Base-by-base conservation (phyloP, 2,888 invertebrate genomes). In the Dexiosoma caninum region DNA sequence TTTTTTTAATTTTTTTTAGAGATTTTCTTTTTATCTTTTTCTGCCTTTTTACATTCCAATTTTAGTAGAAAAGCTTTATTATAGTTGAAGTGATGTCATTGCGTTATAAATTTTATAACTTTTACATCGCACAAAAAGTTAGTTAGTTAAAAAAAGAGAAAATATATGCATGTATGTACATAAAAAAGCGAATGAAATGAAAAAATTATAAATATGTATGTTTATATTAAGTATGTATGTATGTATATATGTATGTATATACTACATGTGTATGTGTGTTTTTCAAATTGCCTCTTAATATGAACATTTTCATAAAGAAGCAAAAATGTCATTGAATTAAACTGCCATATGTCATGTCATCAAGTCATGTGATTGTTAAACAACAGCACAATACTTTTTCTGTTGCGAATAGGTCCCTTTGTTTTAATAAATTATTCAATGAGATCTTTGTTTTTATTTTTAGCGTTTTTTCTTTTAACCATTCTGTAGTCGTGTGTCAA, bases 401-500 rank as follows among this genome's bases (percentile, higher is more conserved):
- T 37, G 49, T 71, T 60, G 27, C 27, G 27, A n/a, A 6, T 40
- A 14, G 5, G 32, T 53, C 21, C 62, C 44, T 72, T 62, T 72
- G 60, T 72, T 72, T 51, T 62, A 72, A 62, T 62, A 72, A 72
- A 62, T 53, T 53, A 53, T 62, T 53, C 51, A 60, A 62, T 21
- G 9, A 49, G 60, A 51, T 62, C 23, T 53, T 60, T 44, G 42
- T 53, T 21, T 57, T 62, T 21, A 10, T 30, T 30, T 66, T 64
- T 27, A 27, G 3, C 6, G 66, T 60, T 51, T 60, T 53, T 62
- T 4, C 19, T 42, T 42, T 10, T 46, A 60, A 64, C 71, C 44
- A 71, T 66, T 67, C 9, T 37, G n/a, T 51, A 71, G 72, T 59
- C 78, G 78, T 67, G 72, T 72, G 72, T 72, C 78, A 78, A 72